Conservation (phyloP, 2,113 vertebrate genomes). For the Vulpes lagopus region DNA sequence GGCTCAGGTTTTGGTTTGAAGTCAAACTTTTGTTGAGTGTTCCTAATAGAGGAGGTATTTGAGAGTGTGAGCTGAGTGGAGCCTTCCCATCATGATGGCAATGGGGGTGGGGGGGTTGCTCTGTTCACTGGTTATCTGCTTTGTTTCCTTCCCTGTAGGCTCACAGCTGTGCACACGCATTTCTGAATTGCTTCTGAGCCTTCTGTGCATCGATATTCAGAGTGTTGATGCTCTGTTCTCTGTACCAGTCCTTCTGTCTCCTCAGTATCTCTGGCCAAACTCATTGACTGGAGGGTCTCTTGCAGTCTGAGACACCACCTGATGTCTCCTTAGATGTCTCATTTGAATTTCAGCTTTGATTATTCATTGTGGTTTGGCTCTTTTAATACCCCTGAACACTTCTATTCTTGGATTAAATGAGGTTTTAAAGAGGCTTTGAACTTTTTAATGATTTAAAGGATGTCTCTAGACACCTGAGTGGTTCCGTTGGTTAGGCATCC, state of each 20-base stretch:
- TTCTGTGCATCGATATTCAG: fast-evolving
- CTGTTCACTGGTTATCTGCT: no score
- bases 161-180: neutral
- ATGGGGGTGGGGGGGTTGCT: no score
- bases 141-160: fast-evolving
- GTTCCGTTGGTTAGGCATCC: neutral
- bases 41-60: no score
- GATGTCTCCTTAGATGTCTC: neutral
- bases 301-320: neutral
- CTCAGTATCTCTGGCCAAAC: fast-evolving
- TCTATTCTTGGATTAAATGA: neutral
- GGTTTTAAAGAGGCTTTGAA: neutral
- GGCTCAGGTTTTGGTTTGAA: neutral
- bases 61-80: fast-evolving
- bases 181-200: neutral
- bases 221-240: fast-evolving
- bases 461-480: neutral
- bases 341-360: neutral
- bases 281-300: fast-evolving
- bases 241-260: neutral
- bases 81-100: fast-evolving
- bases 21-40: neutral
- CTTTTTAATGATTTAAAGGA: neutral
- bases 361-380: neutral
- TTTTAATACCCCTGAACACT: neutral